Conservation (phyloP, 2,797 vertebrate genomes). For the Pterois miles region DNA sequence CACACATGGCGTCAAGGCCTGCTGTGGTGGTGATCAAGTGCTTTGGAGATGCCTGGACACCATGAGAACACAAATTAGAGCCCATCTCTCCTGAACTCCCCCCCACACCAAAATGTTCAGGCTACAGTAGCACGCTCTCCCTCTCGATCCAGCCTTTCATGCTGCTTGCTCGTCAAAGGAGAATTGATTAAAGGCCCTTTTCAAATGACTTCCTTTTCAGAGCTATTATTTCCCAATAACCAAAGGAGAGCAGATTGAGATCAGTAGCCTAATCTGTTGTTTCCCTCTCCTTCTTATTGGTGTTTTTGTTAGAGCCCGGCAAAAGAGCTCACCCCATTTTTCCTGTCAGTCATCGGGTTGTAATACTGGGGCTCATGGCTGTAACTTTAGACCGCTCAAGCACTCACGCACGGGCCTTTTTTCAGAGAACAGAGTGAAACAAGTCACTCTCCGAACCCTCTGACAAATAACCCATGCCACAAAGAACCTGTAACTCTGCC, state of each 20-base stretch:
- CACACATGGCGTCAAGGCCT: conserved; percentile 86
- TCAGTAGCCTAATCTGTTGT: conserved; percentile 83
- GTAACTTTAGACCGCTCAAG: conserved; percentile 83
- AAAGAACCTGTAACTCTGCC: conserved; percentile 86
- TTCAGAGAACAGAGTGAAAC: conserved; percentile 80
- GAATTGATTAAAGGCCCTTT: conserved; percentile 86
- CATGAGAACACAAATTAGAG: conserved; percentile 83
- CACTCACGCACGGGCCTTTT: conserved; percentile 74
- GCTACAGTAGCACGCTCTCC: conserved; percentile 58
- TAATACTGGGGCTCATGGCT: conserved; percentile 82
- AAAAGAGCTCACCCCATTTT: conserved; percentile 81
- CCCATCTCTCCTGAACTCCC: conserved; percentile 70
- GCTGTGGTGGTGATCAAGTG: conserved; percentile 81
- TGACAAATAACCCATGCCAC: conserved; percentile 84
- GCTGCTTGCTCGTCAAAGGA: conserved; percentile 76
- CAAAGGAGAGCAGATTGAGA: conserved; percentile 79
- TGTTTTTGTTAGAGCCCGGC: conserved; percentile 79
- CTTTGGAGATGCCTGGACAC: conserved; percentile 82
- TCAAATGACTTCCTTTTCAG: conserved; percentile 84
- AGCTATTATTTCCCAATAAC: conserved; percentile 86
- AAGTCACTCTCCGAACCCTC: conserved; percentile 84
- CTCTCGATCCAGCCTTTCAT: conserved; percentile 77
- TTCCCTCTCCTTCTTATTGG: conserved; percentile 80
- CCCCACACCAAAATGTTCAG: conserved; percentile 69
- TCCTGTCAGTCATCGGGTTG: conserved; percentile 85